These are phyloP conservation scores for Numenius phaeopus DNA, from an alignment of 2,797 vertebrate species.

Conservation along the genomic window DNA sequence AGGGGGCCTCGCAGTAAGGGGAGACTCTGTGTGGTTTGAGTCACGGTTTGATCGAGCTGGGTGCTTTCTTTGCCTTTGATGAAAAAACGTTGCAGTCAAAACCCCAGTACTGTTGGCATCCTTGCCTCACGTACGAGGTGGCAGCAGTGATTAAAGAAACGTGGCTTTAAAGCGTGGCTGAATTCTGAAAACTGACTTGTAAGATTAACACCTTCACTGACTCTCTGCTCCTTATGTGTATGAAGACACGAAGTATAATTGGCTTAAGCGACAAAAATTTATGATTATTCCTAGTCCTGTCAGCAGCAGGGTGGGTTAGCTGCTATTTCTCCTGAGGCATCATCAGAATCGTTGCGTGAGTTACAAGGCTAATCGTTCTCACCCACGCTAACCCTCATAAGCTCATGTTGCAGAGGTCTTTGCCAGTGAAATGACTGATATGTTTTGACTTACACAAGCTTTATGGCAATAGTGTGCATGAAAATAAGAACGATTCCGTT, in stretches of 20 bases:
- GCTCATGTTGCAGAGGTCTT: not conserved
- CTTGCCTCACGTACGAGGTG: not conserved
- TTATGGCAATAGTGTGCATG: not conserved
- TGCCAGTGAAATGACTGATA: not conserved
- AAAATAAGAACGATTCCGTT: not conserved
- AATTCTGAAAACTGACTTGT: not conserved
- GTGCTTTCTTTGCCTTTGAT: slow-evolving; percentile 3
- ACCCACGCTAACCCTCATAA: not conserved
- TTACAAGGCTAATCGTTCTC: not conserved
- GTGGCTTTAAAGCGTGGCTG: not conserved
- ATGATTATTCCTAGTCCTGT: not conserved
- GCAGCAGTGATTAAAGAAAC: slow-evolving; percentile 50
- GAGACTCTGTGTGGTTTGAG: not conserved
- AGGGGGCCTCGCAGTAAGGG: not conserved
- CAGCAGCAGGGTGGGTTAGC: not conserved
- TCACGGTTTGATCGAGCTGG: not conserved
- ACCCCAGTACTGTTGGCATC: not conserved
- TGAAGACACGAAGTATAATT: not conserved
- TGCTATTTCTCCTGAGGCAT: not conserved
- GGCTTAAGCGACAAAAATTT: not conserved
- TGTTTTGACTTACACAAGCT: not conserved
- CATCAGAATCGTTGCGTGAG: not conserved
- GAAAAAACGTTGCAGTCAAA: not conserved
- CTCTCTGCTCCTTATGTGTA: not conserved
- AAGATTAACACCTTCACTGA: not conserved